Evolutionary conservation across 2,113 vertebrate genomes (phyloP).

Genomic region (Manacus vitellinus): DNA sequence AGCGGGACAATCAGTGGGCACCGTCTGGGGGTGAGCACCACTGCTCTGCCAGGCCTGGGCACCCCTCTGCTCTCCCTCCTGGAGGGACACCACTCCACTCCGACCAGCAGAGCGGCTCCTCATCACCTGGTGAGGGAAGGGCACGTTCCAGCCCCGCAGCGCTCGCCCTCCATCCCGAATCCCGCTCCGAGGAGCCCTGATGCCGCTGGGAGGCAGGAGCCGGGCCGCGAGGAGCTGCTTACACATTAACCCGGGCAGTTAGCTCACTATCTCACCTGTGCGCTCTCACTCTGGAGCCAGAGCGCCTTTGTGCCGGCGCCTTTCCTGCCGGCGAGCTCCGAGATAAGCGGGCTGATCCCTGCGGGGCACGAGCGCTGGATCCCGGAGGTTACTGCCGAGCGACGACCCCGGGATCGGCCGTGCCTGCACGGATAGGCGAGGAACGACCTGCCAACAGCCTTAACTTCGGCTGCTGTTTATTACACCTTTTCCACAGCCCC

Average conservation of each 20-base stretch:
- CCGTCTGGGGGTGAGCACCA: background rate
- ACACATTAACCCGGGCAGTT: slow-evolving; percentile 6
- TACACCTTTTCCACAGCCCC: background rate
- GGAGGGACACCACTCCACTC: background rate
- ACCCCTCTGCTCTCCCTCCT: background rate
- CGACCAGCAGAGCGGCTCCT: background rate
- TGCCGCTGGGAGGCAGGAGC: rapidly evolving
- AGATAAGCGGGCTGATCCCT: slow-evolving; percentile 4
- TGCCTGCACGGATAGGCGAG: background rate
- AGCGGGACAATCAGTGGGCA: background rate
- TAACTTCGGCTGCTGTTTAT: background rate
- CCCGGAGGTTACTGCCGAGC: background rate
- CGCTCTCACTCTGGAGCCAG: background rate
- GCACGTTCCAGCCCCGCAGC: rapidly evolving
- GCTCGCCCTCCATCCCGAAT: background rate
- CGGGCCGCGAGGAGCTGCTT: background rate
- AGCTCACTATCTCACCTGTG: background rate
- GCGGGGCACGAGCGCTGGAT: background rate
- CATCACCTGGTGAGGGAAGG: background rate
- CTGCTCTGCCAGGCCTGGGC: background rate
- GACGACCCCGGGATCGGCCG: background rate
- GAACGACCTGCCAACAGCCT: background rate
- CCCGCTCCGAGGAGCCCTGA: rapidly evolving
- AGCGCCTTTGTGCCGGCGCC: background rate
- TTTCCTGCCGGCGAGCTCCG: background rate